These are phyloP conservation scores for Turdus rufiventris DNA, from an alignment of 2,113 vertebrate genomes.

Conservation along the genomic window DNA sequence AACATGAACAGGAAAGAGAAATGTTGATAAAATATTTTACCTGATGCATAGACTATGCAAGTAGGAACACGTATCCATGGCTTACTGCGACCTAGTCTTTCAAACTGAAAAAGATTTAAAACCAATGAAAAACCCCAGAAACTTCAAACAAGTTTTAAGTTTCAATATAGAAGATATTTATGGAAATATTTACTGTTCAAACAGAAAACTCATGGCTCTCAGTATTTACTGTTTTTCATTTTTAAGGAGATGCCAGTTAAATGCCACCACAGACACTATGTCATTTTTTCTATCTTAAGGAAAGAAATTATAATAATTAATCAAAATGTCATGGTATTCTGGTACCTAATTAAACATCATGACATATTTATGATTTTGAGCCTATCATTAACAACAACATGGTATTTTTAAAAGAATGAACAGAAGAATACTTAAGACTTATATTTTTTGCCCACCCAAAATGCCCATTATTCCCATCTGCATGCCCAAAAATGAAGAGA, in stretches of 20 bases:
- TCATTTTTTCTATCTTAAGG: not conserved
- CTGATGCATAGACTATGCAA: constrained; percentile 84
- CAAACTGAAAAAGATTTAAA: constrained; percentile 78
- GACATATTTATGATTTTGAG: not conserved
- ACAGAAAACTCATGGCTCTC: not conserved
- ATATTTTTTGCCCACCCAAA: not conserved
- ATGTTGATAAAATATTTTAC: constrained; percentile 64
- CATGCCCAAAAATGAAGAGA: not conserved
- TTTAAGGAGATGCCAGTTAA: not conserved
- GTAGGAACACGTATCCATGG: constrained; percentile 85
- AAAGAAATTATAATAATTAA: not conserved
- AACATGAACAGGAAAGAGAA: not conserved
- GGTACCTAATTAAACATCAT: not conserved
- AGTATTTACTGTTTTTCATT: not conserved
- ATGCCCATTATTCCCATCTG: not conserved
- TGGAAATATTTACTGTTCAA: not conserved
- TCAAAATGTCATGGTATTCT: not conserved
- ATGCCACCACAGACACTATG: not conserved
- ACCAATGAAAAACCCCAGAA: not conserved
- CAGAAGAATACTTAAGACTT: not conserved
- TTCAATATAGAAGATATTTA: not conserved
- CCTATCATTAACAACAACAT: not conserved
- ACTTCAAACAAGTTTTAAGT: not conserved
- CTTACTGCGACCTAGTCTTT: constrained; percentile 82
- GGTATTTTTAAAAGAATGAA: not conserved